These are phyloP conservation scores for Syndactyla subalaris DNA, from an alignment of 2,797 vertebrate species.

Conservation along the genomic window DNA sequence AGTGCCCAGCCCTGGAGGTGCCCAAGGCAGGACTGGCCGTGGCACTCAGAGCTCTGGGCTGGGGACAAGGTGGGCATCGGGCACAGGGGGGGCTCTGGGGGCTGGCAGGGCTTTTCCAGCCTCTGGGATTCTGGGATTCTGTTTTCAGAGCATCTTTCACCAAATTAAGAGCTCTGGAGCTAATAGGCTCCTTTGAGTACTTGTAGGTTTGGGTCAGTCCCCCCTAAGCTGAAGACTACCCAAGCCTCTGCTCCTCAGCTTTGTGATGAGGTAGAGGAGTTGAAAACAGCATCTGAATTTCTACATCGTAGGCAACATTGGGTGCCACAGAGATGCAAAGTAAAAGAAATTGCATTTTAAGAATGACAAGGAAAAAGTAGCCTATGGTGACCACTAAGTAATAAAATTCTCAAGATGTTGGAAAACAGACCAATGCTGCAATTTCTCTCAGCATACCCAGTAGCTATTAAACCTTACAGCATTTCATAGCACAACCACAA, in stretches of 20 bases:
- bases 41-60: not conserved
- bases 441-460: not conserved
- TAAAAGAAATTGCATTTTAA: not conserved
- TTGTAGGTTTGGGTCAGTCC: not conserved
- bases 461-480: not conserved
- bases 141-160: not conserved
- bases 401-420: not conserved
- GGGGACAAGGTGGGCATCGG: not conserved
- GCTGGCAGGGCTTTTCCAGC: not conserved
- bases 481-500: not conserved
- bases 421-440: not conserved
- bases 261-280: not conserved
- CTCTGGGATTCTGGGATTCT: not conserved
- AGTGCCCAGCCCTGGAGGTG: not conserved
- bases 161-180: not conserved
- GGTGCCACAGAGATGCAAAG: not conserved
- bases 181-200: rapidly evolving
- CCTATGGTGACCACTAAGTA: not conserved
- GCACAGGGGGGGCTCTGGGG: rapidly evolving
- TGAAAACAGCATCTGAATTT: not conserved
- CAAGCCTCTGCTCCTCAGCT: not conserved
- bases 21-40: not conserved
- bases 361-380: not conserved
- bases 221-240: not conserved
- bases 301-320: rapidly evolving